These are phyloP conservation scores for Oreamnos americanus DNA, from an alignment of 2,113 vertebrate genomes.

Conservation along the genomic window DNA sequence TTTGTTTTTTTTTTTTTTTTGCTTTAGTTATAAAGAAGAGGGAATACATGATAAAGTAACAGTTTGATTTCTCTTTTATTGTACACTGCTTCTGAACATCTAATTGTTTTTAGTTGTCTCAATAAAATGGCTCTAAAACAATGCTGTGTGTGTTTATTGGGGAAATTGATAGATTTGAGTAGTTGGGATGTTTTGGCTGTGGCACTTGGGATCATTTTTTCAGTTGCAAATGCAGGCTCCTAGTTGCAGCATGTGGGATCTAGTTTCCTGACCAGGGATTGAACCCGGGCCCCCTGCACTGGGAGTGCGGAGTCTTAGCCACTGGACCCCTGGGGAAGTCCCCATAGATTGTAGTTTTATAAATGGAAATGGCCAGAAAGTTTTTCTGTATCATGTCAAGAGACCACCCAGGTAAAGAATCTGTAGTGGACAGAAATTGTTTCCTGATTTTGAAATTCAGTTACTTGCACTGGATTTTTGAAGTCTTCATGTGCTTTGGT, in stretches of 20 bases:
- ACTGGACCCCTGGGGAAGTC: neutral
- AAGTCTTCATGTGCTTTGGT: neutral
- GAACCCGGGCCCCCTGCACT: neutral
- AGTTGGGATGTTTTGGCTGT: neutral
- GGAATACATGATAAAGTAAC: conserved; percentile 76
- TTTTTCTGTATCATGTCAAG: neutral
- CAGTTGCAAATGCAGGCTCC: neutral
- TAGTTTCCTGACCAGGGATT: neutral
- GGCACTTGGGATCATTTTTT: neutral
- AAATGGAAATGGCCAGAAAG: conserved; percentile 43
- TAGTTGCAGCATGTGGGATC: neutral
- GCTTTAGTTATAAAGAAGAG: conserved; percentile 73
- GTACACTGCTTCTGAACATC: conserved; percentile 79
- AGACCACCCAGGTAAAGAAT: neutral
- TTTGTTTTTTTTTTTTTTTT: conserved; percentile 52
- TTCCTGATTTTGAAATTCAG: neutral
- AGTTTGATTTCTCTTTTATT: conserved; percentile 82
- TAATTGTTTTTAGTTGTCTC: conserved; percentile 86
- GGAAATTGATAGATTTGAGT: conserved; percentile 6
- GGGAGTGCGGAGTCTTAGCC: neutral
- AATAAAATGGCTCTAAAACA: conserved; percentile 86
- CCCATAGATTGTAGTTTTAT: conserved; percentile 42
- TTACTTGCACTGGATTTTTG: neutral
- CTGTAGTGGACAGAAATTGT: neutral
- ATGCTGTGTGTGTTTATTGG: neutral